Base-by-base conservation (phyloP, 1,140 invertebrate genomes). In the Ceratina japonica region DNA sequence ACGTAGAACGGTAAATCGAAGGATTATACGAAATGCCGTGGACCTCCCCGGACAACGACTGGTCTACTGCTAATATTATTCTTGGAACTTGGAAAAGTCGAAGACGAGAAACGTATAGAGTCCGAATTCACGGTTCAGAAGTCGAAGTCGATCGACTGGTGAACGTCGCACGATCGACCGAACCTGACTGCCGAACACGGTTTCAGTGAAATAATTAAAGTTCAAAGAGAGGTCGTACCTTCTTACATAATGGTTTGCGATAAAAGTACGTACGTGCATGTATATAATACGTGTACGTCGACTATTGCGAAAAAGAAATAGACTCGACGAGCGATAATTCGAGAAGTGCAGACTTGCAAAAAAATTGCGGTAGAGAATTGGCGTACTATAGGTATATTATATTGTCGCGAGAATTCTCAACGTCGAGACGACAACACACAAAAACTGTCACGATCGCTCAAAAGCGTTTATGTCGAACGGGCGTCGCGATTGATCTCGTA, bases 191-290 rank as follows among this genome's bases (percentile, higher is more conserved):
- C 12, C 7, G 13, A 18, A 22, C n/a, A n/a, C 16, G 3, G 51
- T 20, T 59, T 58, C 31, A 49, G 5, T n/a, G 20, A 20, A 22
- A 49, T 58, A 64, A 18, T 52, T 59, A 52, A 0, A 56, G 20
- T 22, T 31, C 49, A 22, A 24, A 54, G 69, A 31, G n/a, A 73
- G 37, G 70, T 65, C 54, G n/a, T 44, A 63, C 56, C 54, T 59
- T 49, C 56, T 84, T 84, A 76, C 73, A 27, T 70, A 84, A 73
- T 49, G 15, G 24, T 65, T 58, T 51, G 16, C 18, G 63, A 65
- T 77, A 65, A 70, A 69, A 73, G 37, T 44, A 44, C 37, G 10
- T 44, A 10, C 37, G 10, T 44, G 37, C 10, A 44, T 7, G 5
- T 7, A 44, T 31, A 31, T 31, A 56, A 15, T 54, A 52, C 0